phyloP scores from a whole-genome alignment of 2,888 invertebrate species.

The Caenorhabditis virilis region DNA sequence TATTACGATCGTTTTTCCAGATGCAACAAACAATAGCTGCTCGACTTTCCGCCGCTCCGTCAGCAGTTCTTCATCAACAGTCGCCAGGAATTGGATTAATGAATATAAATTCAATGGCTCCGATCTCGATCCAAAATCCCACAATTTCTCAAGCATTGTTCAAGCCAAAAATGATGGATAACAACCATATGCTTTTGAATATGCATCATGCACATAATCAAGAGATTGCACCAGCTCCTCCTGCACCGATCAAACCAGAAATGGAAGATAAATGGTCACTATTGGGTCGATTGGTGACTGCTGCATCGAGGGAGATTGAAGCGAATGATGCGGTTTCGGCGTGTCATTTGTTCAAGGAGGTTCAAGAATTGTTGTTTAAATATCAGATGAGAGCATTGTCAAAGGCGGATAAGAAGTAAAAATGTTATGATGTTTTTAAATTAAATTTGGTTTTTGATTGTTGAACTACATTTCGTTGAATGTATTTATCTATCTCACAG shows the following conservation, averaged over 20 bases:
- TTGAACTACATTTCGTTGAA: too few relatives aligned
- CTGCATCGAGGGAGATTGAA: conserved; percentile 22
- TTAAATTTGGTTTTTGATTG: not conserved
- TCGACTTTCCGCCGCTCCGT: not conserved
- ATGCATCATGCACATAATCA: not conserved
- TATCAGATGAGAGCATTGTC: conserved; percentile 9
- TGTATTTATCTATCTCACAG: too few relatives aligned
- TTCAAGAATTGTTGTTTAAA: conserved; percentile 5
- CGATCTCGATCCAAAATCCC: conserved; percentile 7
- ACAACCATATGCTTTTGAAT: conserved; percentile 13
- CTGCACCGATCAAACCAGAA: not conserved
- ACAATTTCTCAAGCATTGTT: conserved; percentile 4
- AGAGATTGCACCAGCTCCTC: not conserved
- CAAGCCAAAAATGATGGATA: conserved; percentile 5
- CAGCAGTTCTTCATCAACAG: not conserved
- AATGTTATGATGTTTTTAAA: not conserved
- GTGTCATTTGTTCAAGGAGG: conserved; percentile 9
- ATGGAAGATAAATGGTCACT: conserved; percentile 25
- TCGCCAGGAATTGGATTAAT: not conserved
- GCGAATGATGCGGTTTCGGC: conserved; percentile 9
- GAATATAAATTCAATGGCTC: conserved; percentile 7
- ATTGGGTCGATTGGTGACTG: conserved; percentile 14
- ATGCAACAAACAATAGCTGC: conserved; percentile 1
- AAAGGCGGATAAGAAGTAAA: not conserved
- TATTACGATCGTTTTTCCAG: not conserved